Evolutionary conservation across 37 sponge, comb jelly and placozoan genomes (phyloP).

Genomic region (Oopsacas minuta): DNA sequence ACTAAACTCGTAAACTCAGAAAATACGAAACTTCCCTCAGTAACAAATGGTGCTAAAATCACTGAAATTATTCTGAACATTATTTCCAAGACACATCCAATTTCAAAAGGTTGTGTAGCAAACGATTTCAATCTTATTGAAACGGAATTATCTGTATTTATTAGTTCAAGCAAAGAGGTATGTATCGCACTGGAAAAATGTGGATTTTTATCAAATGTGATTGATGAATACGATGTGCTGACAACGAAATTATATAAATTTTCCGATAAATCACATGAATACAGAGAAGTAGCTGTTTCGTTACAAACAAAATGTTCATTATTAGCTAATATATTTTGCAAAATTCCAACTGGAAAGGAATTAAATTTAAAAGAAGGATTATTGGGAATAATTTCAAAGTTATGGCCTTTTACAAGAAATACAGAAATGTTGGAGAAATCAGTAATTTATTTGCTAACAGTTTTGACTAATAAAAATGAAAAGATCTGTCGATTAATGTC

Average conservation of each 20-base stretch:
- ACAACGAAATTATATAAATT: background rate
- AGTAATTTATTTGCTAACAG: background rate
- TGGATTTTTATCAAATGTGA: background rate
- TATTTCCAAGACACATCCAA: background rate
- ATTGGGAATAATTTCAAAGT: background rate
- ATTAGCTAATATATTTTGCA: background rate
- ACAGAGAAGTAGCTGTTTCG: background rate
- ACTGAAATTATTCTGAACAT: background rate
- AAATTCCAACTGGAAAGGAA: background rate
- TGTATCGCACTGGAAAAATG: background rate
- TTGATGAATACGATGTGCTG: background rate
- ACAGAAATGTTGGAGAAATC: background rate
- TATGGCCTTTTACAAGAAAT: background rate
- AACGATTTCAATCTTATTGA: background rate
- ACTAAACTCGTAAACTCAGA: background rate
- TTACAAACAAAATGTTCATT: background rate
- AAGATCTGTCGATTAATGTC: background rate
- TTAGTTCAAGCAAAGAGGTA: background rate
- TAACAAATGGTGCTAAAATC: background rate
- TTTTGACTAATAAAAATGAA: background rate
- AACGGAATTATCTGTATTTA: background rate
- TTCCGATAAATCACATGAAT: background rate
- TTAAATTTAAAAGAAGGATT: background rate
- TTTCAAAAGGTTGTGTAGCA: background rate
- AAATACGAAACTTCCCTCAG: background rate